These are phyloP conservation scores for Rhyacichthys aspro DNA, from an alignment of 2,797 vertebrate species.

Conservation along the genomic window DNA sequence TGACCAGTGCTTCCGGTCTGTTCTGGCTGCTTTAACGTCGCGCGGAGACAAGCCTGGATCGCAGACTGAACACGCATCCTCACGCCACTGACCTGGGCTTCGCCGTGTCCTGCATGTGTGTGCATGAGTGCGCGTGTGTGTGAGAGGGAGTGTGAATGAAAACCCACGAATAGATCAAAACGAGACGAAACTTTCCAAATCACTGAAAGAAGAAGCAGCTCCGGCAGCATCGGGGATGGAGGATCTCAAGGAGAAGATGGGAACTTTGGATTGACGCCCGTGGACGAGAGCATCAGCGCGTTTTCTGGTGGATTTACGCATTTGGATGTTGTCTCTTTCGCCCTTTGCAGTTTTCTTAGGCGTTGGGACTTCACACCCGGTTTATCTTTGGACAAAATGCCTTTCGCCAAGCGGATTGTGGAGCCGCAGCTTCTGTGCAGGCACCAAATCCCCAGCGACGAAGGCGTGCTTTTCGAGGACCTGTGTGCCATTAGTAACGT, in stretches of 20 bases:
- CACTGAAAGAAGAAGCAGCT: not conserved
- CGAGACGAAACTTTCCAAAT: not conserved
- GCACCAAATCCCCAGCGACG: conserved; percentile 82
- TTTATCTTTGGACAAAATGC: conserved; percentile 84
- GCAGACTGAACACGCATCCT: conserved; percentile 76
- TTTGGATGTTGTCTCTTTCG: conserved; percentile 76
- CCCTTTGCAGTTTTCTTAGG: conserved; percentile 58
- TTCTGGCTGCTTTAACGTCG: conserved; percentile 39
- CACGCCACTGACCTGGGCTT: conserved; percentile 73
- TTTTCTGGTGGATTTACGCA: conserved; percentile 70
- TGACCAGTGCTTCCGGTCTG: conserved; percentile 22
- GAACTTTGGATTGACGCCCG: conserved; percentile 84
- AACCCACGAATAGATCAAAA: conserved; percentile 57
- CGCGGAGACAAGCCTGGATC: conserved; percentile 71
- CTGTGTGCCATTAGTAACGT: conserved; percentile 93
- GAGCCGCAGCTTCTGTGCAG: conserved; percentile 96
- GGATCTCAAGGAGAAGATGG: conserved; percentile 81
- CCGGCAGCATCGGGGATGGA: conserved; percentile 76
- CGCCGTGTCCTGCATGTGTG: conserved; percentile 74
- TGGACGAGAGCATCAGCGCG: conserved; percentile 70
- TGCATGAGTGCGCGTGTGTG: conserved; percentile 67
- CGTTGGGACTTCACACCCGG: conserved; percentile 72
- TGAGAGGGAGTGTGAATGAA: conserved; percentile 76
- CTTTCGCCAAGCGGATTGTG: conserved; percentile 95
- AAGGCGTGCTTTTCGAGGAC: conserved; percentile 89